phyloP scores from a whole-genome alignment of 2,797 vertebrate species.

The Pangasius macronema region DNA sequence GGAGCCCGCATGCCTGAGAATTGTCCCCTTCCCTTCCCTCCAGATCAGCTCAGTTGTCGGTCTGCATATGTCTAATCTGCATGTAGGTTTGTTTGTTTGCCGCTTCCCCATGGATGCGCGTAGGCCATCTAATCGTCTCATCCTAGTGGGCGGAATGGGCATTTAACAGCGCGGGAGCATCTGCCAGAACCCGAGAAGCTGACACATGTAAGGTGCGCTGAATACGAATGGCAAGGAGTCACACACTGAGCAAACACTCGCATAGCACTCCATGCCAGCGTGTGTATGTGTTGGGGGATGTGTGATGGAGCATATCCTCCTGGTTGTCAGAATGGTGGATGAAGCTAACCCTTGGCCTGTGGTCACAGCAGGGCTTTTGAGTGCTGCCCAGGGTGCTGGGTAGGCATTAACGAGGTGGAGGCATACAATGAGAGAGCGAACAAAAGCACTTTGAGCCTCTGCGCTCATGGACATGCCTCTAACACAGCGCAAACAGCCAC shows the following conservation, averaged over 20 bases:
- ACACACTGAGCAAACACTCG: constrained; percentile 33
- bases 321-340: constrained; percentile 36
- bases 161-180: constrained; percentile 46
- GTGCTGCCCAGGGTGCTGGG: constrained; percentile 12
- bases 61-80: constrained; percentile 33
- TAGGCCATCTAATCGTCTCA: constrained; percentile 29
- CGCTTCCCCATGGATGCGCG: background rate
- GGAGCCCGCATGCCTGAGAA: constrained; percentile 68
- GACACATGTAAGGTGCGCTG: constrained; percentile 40
- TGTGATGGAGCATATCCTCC: constrained; percentile 31
- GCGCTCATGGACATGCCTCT: constrained; percentile 2
- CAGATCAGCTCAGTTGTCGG: constrained; percentile 45
- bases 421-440: constrained; percentile 31
- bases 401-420: constrained; percentile 46
- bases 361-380: constrained; percentile 32
- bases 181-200: constrained; percentile 9
- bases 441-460: constrained; percentile 40
- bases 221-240: constrained; percentile 31
- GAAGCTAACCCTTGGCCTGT: constrained; percentile 49
- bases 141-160: constrained; percentile 38
- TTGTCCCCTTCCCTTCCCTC: constrained; percentile 60
- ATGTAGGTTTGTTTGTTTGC: constrained; percentile 51
- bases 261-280: background rate
- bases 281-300: constrained; percentile 19
- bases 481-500: constrained; percentile 34